phyloP scores from a whole-genome alignment of 2,888 invertebrate species.

The Aspidiotus rigidus region DNA sequence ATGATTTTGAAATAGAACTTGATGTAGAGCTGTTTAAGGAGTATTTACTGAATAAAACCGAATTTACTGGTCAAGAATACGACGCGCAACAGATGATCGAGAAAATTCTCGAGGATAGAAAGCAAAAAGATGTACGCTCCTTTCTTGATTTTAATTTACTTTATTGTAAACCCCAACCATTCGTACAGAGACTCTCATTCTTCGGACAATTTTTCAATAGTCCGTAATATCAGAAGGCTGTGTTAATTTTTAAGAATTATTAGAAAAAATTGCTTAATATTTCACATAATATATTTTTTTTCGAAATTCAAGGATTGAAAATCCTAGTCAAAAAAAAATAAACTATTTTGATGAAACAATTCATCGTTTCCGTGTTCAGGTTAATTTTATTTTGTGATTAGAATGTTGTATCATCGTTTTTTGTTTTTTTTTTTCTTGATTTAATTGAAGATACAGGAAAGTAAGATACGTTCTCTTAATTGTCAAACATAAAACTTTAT shows the following conservation, averaged over 20 bases:
- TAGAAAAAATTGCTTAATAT: too few species aligned
- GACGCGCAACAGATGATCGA: slow-evolving; percentile 27
- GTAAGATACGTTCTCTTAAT: too few species aligned
- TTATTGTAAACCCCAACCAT: slow-evolving; percentile 27
- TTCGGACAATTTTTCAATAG: slow-evolving; percentile 29
- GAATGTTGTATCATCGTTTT: too few species aligned
- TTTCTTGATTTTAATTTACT: slow-evolving; percentile 20
- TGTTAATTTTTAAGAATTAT: not conserved
- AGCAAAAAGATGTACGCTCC: not conserved
- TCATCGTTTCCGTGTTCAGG: too few species aligned
- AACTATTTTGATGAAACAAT: too few species aligned
- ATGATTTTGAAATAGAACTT: slow-evolving; percentile 3
- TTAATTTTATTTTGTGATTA: too few species aligned
- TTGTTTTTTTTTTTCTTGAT: too few species aligned
- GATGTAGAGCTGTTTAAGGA: slow-evolving; percentile 19
- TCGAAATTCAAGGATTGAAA: too few species aligned
- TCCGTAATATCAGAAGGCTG: slow-evolving; percentile 6
- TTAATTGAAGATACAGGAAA: too few species aligned
- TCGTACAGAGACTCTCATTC: slow-evolving; percentile 25
- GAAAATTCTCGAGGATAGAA: slow-evolving; percentile 16
- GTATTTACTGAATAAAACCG: slow-evolving; percentile 23
- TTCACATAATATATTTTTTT: too few species aligned
- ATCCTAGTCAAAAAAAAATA: too few species aligned
- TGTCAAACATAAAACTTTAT: too few species aligned
- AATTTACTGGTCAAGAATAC: slow-evolving; percentile 13